Conservation (phyloP, 2,888 invertebrate genomes). For the Drosophila nr. medialis region DNA sequence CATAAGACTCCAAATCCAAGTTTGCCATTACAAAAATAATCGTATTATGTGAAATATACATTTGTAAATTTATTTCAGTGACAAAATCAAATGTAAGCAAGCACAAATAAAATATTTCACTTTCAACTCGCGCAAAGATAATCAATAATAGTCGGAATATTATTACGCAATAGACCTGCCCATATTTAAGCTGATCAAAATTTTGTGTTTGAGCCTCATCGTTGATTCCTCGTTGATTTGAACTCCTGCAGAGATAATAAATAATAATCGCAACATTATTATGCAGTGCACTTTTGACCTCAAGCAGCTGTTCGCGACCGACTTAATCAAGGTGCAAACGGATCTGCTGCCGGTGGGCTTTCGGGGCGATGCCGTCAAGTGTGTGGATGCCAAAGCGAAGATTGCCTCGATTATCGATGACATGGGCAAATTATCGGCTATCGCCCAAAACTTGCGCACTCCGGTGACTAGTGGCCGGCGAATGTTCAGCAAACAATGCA, state of each 20-base stretch:
- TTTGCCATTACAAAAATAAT: neutral
- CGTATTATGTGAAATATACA: neutral
- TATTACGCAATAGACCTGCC: no score
- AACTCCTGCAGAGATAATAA: neutral
- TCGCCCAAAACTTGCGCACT: constrained; percentile 89
- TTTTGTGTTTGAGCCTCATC: no score
- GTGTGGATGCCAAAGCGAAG: neutral
- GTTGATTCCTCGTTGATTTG: neutral
- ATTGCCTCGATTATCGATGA: constrained; percentile 87
- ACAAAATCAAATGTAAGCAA: no score
- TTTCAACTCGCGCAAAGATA: no score
- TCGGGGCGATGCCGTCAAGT: neutral
- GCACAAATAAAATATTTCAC: no score
- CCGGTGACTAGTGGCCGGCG: constrained; percentile 89
- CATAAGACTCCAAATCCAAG: neutral
- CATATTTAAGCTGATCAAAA: no score
- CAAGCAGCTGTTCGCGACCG: constrained; percentile 19
- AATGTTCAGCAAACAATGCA: constrained; percentile 83
- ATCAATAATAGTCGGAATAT: no score
- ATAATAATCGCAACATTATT: neutral
- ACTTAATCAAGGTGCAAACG: constrained; percentile 32
- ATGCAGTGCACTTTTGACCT: constrained; percentile 37
- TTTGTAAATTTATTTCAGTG: neutral
- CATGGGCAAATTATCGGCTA: constrained; percentile 89
- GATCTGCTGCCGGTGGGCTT: constrained; percentile 13